phyloP scores from a whole-genome alignment of 2,797 vertebrate species.

The Oophaga sylvatica region DNA sequence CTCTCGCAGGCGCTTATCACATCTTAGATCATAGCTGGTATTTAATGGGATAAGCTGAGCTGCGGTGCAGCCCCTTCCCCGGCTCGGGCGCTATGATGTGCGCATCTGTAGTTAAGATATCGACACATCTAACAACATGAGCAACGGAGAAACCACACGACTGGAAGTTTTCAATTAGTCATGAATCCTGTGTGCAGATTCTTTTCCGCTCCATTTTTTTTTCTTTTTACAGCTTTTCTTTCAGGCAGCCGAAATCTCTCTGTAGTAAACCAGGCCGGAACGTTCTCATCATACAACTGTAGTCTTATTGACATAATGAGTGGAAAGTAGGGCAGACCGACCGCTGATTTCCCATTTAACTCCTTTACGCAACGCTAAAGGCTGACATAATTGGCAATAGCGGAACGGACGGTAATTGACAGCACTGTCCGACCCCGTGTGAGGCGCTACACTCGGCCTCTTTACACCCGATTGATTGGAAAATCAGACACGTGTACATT shows the following conservation, averaged over 20 bases:
- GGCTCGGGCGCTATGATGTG: not conserved
- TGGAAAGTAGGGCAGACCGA: conserved; percentile 21
- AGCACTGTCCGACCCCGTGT: not conserved
- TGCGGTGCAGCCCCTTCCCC: not conserved
- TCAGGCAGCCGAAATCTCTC: not conserved
- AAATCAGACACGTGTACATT: not conserved
- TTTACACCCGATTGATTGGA: not conserved
- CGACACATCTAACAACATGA: conserved; percentile 20
- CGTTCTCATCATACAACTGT: conserved; percentile 8
- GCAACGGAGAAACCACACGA: not conserved
- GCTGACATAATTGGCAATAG: not conserved
- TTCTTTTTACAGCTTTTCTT: conserved; percentile 6
- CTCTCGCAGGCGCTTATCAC: not conserved
- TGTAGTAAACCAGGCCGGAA: not conserved
- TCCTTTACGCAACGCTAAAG: not conserved
- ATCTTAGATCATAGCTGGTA: not conserved
- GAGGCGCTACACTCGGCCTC: not conserved
- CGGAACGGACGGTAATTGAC: not conserved
- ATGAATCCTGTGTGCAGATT: conserved; percentile 16
- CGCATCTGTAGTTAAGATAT: conserved; percentile 10
- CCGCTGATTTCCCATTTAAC: conserved; percentile 29
- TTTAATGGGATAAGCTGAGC: conserved; percentile 7
- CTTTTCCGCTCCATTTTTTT: not conserved
- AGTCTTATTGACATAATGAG: conserved; percentile 34
- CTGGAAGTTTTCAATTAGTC: conserved; percentile 53